Percentiles rank a stretch among this genome's conserved stretches.
Evolutionary conservation across 2,113 vertebrate genomes (phyloP).

Genomic region (Empidonax alnorum): DNA sequence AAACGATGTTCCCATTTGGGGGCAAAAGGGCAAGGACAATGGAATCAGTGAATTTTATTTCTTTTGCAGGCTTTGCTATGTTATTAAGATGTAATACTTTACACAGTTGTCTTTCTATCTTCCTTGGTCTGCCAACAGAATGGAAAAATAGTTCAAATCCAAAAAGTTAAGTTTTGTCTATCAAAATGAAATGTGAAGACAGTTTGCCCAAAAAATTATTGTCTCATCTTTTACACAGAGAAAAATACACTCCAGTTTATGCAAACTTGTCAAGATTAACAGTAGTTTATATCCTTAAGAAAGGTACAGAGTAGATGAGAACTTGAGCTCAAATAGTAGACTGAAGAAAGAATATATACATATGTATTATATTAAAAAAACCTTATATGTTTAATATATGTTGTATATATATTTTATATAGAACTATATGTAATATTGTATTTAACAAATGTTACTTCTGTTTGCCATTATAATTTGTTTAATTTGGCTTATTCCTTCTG

Average conservation of each 20-base stretch:
- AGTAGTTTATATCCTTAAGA: neutral
- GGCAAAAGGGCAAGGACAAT: slow-evolving; percentile 24
- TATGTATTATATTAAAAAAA: neutral
- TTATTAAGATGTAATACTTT: slow-evolving; percentile 15
- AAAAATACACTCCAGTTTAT: neutral
- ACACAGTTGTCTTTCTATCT: neutral
- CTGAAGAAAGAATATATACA: neutral
- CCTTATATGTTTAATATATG: neutral
- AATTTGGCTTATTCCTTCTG: neutral
- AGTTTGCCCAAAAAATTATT: neutral
- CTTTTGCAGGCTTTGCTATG: neutral
- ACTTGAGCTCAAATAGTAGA: neutral
- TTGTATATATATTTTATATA: neutral
- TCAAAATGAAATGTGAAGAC: slow-evolving; percentile 17
- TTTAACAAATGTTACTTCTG: neutral
- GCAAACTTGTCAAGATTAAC: neutral
- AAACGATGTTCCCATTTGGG: slow-evolving; percentile 24
- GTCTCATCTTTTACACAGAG: neutral
- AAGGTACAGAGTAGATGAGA: neutral
- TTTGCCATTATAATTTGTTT: neutral
- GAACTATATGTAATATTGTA: neutral
- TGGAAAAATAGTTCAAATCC: neutral
- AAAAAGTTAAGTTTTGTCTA: slow-evolving; percentile 33
- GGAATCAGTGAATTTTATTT: neutral
- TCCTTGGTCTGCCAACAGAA: neutral